Evolutionary conservation across 1,140 invertebrate genomes (phyloP), one percentile per base, ranked within the genome.

Genomic region (Meloidogyne chitwoodi): DNA sequence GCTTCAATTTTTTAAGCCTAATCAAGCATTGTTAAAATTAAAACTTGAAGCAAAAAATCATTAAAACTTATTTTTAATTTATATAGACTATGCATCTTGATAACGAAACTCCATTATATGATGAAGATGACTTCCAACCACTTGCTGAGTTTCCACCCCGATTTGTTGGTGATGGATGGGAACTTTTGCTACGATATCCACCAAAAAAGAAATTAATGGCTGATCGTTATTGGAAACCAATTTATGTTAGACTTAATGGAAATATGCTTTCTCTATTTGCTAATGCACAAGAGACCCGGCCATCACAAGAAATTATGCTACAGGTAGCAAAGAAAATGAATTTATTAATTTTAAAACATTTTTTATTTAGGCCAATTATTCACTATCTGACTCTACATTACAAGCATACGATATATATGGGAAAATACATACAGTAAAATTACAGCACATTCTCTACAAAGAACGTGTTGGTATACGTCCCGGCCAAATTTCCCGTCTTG

Each of bases 391-490:
- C 77, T 74, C 77, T 14, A 83, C 79, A 12, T 72, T 87, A 12
- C 85, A 87, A 48, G 81, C 84, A 8, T 87, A 87, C 88, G 96
- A 99, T 89, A 93, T 96, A 85, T 99, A 93, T 88, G 95, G 95
- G 5, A 99, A 99, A 89, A 98, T 99, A 82, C 98, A 99, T 88
- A 99, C 96, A 0, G 91, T 98, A 19, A 99, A 99, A 88, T 89
- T 99, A 62, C 95, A 98, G 86, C 98, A 98, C 86, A 93, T 98
- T 38, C 96, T 97, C 88, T 99, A 99, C 88, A 97, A 97, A 87
- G 96, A 99, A 88, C 90, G 95, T 31, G 94, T 97, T 0, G 96
- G 96, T 4, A 93, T 99, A 16, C 90, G 95, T 83, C 93, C 95
- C 0, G 96, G 86, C 22, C 87, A 87, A 77, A 88, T 87, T 41